Evolutionary conservation across 2,113 vertebrate species (phyloP), one percentile per base, ranked within the genome.

Genomic region (Heteronetta atricapilla): DNA sequence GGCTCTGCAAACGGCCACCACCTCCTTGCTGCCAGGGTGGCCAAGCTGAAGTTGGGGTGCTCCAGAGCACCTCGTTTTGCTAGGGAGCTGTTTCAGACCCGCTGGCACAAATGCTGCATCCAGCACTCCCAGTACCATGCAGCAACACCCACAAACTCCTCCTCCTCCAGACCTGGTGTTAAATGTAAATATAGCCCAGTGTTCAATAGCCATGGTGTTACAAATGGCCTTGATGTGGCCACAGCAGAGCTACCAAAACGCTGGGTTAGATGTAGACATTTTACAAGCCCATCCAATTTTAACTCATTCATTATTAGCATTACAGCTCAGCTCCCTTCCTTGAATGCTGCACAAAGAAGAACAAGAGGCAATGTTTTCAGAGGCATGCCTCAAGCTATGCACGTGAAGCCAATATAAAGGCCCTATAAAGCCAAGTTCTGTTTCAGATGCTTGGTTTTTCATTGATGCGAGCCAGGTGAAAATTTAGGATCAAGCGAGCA

Each of bases 291-390:
- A 86, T 83, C 92, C 94, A 88, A 20, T 92, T 90, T 93, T 87
- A 94, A 94, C 91, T 96, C 95, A 66, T 82, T 90, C 93, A 84
- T 55, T 68, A 50, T 12, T 79, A 89, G 74, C 87, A 76, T 25
- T 53, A 11, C 62, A 31, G 58, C 18, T 70, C 75, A 76, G 76
- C 62, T 80, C 40, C 66, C 50, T 89, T 20, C 23, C 21, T 56
- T n/a, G 58, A 64, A 36, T 0, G 0, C n/a, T 79, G 83, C 84
- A 79, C 77, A 60, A 56, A 31, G 62, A 60, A 52, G 34, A 84
- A 6, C 53, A 52, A 72, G 59, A 89, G 68, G 31, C 59, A 83
- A 5, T 29, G 36, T 38, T 75, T 84, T 38, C 78, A 88, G 73
- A 11, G 21, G 44, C 46, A 4, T 8, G 66, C 69, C 86, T 56